Conservation (phyloP, 1,140 invertebrate genomes). For the Bombus sylvicola region DNA sequence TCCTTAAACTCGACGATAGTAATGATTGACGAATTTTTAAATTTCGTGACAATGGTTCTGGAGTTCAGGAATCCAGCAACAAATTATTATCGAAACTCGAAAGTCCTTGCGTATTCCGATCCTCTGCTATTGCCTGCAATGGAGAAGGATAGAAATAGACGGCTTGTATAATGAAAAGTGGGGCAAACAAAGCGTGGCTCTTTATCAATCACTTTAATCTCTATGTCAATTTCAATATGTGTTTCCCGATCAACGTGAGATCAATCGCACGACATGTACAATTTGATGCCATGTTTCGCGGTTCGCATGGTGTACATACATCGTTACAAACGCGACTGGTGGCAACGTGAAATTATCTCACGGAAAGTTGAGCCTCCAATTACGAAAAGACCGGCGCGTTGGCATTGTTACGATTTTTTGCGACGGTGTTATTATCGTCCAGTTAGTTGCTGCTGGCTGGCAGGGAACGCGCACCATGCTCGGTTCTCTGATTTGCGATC, state of each 20-base stretch:
- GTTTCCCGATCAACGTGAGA: neutral
- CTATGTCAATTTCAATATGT: neutral
- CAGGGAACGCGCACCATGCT: conserved; percentile 36
- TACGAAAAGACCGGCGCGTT: conserved; percentile 58
- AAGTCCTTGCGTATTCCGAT: no score
- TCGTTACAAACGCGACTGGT: conserved; percentile 43
- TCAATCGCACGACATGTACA: neutral
- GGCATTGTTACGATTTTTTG: conserved; percentile 58
- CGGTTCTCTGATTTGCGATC: conserved; percentile 42
- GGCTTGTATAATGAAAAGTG: no score
- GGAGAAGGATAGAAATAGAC: no score
- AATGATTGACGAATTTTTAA: no score
- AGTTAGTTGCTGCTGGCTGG: conserved; percentile 15
- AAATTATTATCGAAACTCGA: no score
- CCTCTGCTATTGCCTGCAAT: neutral
- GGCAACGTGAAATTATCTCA: conserved; percentile 73
- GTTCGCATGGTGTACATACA: conserved; percentile 11
- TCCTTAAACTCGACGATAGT: no score
- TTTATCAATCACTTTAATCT: neutral
- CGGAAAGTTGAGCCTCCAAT: conserved; percentile 70
- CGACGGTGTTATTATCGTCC: conserved; percentile 54
- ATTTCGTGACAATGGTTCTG: no score
- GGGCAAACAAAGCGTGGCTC: neutral
- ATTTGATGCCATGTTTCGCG: conserved; percentile 5
- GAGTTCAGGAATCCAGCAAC: no score